Percentiles rank a stretch among this genome's conserved stretches.
phyloP scores from a whole-genome alignment of 2,797 vertebrate species.

The Lophura swinhoii region DNA sequence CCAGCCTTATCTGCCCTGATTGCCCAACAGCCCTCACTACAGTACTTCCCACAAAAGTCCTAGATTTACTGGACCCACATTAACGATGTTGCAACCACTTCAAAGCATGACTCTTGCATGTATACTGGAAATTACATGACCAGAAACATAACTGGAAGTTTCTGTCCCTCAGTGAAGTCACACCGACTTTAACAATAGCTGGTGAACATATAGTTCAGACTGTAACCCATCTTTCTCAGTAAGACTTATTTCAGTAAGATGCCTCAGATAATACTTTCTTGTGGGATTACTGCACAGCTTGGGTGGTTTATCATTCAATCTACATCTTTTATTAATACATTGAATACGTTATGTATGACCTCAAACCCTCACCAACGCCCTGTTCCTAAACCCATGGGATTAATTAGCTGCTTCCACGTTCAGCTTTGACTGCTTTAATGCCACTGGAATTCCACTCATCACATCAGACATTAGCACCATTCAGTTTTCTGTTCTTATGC shows the following conservation, averaged over 20 bases:
- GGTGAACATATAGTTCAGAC: constrained; percentile 18
- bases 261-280: constrained; percentile 20
- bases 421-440: neutral
- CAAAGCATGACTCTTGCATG: neutral
- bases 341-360: constrained; percentile 3
- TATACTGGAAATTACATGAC: constrained; percentile 38
- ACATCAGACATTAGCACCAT: constrained; percentile 16
- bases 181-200: constrained; percentile 41
- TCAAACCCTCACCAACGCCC: neutral
- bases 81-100: neutral
- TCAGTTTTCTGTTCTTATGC: constrained; percentile 7
- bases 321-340: constrained; percentile 18
- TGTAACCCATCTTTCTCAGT: constrained; percentile 22
- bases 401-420: constrained; percentile 34
- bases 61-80: neutral
- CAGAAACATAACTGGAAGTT: constrained; percentile 37
- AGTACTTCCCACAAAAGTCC: neutral
- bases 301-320: constrained; percentile 39
- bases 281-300: constrained; percentile 19
- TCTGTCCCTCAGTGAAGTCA: constrained; percentile 35
- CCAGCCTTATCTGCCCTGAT: neutral
- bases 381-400: constrained; percentile 9
- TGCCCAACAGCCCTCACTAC: neutral
- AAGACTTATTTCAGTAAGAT: constrained; percentile 26
- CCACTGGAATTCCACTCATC: constrained; percentile 39